Evolutionary conservation across 2,797 vertebrate genomes (phyloP).

Genomic region (Oreortyx pictus): DNA sequence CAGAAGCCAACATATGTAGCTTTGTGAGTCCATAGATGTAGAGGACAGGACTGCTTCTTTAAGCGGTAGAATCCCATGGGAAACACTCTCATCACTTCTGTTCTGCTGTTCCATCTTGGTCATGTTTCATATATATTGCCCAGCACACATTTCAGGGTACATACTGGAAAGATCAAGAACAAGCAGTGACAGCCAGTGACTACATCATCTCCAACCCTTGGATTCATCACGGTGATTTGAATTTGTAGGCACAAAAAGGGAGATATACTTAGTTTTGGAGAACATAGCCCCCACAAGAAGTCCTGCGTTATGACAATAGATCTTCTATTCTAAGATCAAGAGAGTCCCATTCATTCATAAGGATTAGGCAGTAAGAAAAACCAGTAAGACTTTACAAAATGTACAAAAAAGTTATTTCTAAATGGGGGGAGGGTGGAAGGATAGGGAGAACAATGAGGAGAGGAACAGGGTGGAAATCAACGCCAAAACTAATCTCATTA

Average conservation of each 20-base stretch:
- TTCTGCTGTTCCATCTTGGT: rapidly evolving
- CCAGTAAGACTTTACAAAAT: not conserved
- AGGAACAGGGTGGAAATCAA: not conserved
- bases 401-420: not conserved
- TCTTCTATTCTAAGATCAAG: not conserved
- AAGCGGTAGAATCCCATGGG: not conserved
- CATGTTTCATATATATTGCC: not conserved
- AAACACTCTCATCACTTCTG: not conserved
- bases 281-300: not conserved
- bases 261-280: not conserved
- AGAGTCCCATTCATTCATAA: not conserved
- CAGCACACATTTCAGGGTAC: rapidly evolving
- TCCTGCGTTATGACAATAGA: not conserved
- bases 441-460: no score
- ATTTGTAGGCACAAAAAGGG: not conserved
- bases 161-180: not conserved
- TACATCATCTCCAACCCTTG: not conserved
- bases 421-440: no score
- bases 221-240: not conserved
- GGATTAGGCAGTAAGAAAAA: not conserved
- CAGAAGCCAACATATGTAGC: not conserved
- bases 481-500: not conserved
- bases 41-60: not conserved
- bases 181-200: not conserved
- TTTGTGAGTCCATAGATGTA: not conserved